Evolutionary conservation across 2,113 vertebrate genomes (phyloP).

Genomic region (Tamias sibiricus): DNA sequence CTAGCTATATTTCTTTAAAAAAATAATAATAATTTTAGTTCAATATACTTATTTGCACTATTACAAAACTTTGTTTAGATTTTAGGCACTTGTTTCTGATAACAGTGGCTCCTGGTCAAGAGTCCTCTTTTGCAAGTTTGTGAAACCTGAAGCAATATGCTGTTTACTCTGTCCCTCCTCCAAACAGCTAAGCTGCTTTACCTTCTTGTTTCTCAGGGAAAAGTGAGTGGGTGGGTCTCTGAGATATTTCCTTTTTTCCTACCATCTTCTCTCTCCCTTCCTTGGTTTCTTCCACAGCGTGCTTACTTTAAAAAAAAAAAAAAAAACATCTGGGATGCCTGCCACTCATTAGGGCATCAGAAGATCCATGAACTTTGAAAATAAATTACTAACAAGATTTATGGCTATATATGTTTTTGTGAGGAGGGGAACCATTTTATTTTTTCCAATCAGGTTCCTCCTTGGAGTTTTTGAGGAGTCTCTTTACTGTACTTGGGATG

Average conservation of each 20-base stretch:
- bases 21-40: neutral
- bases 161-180: neutral
- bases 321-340: neutral
- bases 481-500: neutral
- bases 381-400: constrained; percentile 1
- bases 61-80: neutral
- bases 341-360: neutral
- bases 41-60: neutral
- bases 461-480: neutral
- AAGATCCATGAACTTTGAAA: neutral
- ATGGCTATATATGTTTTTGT: neutral
- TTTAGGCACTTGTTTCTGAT: neutral
- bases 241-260: neutral
- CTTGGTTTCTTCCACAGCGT: neutral
- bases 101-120: neutral
- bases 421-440: neutral
- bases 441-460: neutral
- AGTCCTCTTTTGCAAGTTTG: neutral
- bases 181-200: neutral
- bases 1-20: too few species aligned
- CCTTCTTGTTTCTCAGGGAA: neutral
- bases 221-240: neutral
- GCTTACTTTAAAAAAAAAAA: neutral
- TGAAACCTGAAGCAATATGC: neutral
- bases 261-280: neutral